Base-by-base conservation (phyloP, 2,113 vertebrate species). In the Pithys albifrons region DNA sequence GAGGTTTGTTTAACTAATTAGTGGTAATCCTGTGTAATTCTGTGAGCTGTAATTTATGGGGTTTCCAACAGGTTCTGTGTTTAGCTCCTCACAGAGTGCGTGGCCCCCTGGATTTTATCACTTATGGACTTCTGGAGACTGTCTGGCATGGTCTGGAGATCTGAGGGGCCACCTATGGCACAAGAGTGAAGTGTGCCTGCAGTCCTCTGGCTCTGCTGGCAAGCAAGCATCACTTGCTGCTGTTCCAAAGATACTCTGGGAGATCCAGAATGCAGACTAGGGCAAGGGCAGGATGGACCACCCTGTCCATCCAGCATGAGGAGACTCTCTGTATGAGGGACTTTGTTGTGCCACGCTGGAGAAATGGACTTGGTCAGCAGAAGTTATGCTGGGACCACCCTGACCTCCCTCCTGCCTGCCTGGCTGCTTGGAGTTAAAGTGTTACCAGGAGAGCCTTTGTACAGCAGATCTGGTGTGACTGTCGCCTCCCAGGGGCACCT, bases 1-100 rank as follows among this genome's bases (percentile, higher is more conserved):
- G 70, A 86, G 65, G 17, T 51, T 94, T 92, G 27, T 78, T 88
- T 90, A 84, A 88, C 52, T 92, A 82, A 87, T 81, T 62, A 65
- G 46, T 33, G 43, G 43, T 54, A 85, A 85, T 73, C 48, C 51
- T 41, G 37, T 46, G 37, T 86, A 70, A 41, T 22, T 48, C 64
- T 13, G n/a, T 48, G 75, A 64, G 28, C 52, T 93, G 39, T 81
- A 45, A 84, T 90, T 85, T 78, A 39, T 61, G 45, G 72, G 8
- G 7, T 84, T 93, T 88, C 52, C 27, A 55, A 17, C 29, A 49
- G 35, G 7, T 85, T 89, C 35, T 77, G 2, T 24, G 35, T 49
- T 81, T 27, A 45, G 59, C 55, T 90, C 35, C 61, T 70, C 33
- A 14, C 0, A 0, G 19, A 55, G 43, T 20, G 22, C 7, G 18